Evolutionary conservation across 2,113 vertebrate species (phyloP).

Genomic region (Miniopterus natalensis): DNA sequence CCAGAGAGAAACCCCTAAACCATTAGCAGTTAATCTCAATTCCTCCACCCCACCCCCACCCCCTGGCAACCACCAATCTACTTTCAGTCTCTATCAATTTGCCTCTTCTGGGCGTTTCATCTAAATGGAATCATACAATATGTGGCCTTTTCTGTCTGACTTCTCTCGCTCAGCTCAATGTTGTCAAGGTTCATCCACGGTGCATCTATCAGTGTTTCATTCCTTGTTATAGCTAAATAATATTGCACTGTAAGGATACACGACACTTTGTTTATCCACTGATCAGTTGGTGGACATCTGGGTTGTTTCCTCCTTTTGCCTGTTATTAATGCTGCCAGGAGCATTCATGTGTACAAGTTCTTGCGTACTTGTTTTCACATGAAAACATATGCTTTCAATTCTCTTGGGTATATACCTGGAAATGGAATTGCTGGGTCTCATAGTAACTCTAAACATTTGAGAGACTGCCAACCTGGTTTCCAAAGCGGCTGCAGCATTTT

Average conservation of each 20-base stretch:
- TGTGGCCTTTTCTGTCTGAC: not conserved
- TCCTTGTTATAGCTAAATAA: slow-evolving; percentile 6
- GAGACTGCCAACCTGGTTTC: not conserved
- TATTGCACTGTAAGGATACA: not conserved
- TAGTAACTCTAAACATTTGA: not conserved
- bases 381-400: not conserved
- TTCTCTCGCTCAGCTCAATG: not conserved
- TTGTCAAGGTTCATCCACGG: not conserved
- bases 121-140: not conserved
- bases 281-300: not conserved
- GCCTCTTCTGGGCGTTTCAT: not conserved
- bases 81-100: not conserved
- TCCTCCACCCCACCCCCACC: not conserved
- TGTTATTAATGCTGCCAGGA: not conserved
- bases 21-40: not conserved
- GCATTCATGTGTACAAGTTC: not conserved
- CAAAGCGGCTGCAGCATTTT: not conserved
- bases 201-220: not conserved
- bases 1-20: not conserved
- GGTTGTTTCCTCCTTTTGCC: not conserved
- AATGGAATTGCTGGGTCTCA: not conserved
- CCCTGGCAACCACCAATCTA: not conserved
- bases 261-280: not conserved
- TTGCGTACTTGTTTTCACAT: not conserved
- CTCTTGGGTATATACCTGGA: not conserved